Base-by-base conservation (phyloP, 1,140 invertebrate genomes). In the Brachionus angularis region DNA sequence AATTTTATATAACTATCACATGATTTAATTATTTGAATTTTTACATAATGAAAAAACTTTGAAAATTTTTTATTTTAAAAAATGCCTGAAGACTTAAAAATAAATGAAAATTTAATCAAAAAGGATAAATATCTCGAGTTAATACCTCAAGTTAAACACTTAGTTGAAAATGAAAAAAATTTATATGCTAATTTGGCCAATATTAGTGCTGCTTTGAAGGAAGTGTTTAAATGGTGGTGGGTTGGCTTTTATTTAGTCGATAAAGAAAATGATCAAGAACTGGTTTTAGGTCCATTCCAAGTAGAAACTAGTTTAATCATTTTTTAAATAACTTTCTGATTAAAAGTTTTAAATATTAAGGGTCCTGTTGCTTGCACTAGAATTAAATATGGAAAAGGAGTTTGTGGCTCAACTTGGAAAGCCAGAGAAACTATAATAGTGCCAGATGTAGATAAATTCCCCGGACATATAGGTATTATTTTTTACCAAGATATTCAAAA, bases 161-260 rank as follows among this genome's bases (percentile, higher is more conserved):
- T 70, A 33, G 39, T 70, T 23, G 44, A 70, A 36, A 18, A 53
- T 42, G 64, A 70, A 70, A 50, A 39, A 34, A 50, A 70, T 46
- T 50, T 70, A 18, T 36, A 44, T 52, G 64, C 64, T 25, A 70
- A 70, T 53, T 18, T 70, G 23, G 64, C 64, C 8, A 70, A 70
- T 27, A 53, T 70, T 27, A 70, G 47, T 53, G 64, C 64, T 12
- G 46, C 46, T 25, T 47, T 70, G 3, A 70, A 70, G 39, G 31
- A 70, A 44, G 46, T 70, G 5, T 70, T 70, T 70, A 50, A 39
- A 10, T 70, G 50, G 8, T 70, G 64, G 64, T 70, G 64, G 64
- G 50, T 53, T 34, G 64, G 64, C 10, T 70, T 70, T 50, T 70
- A 70, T 29, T 39, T 70, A 14, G 64, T 70, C n/a, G 46, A 70